Evolutionary conservation across 2,113 vertebrate genomes (phyloP).

Genomic region (Thalassarche chlororhynchos): DNA sequence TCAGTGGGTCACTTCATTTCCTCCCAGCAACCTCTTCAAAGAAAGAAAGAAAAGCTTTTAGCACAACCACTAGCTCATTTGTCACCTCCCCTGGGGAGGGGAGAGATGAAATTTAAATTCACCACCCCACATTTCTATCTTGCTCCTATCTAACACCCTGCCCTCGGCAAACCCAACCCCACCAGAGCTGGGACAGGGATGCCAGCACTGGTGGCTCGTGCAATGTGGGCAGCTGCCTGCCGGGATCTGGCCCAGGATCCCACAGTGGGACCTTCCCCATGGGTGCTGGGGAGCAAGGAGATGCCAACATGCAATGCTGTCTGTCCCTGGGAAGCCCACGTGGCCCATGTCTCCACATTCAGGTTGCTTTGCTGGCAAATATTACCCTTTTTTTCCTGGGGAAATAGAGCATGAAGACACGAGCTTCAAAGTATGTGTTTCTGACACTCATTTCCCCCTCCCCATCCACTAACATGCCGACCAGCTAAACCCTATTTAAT

Average conservation of each 20-base stretch:
- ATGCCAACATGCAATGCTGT: rapidly evolving
- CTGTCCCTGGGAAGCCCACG: background rate
- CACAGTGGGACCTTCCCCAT: rapidly evolving
- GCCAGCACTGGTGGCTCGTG: background rate
- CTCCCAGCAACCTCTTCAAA: slow-evolving; percentile 53
- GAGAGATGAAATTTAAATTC: background rate
- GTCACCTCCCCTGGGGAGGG: slow-evolving; percentile 24
- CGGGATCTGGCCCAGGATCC: background rate
- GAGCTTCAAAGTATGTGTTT: background rate
- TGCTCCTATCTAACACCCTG: background rate
- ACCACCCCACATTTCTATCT: background rate
- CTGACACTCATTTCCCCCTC: background rate
- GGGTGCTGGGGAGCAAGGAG: background rate
- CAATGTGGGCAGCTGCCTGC: background rate
- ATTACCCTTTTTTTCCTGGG: background rate
- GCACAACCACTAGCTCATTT: slow-evolving; percentile 18
- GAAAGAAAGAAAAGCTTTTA: slow-evolving; percentile 38
- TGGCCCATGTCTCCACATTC: background rate
- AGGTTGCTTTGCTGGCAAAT: background rate
- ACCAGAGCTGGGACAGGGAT: background rate
- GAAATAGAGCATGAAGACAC: background rate
- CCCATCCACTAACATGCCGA: background rate
- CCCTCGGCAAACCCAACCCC: background rate
- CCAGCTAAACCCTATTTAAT: background rate
- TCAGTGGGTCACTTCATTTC: slow-evolving; percentile 58